Percentiles rank a stretch among this genome's conserved stretches.
Conservation (phyloP, 1,140 invertebrate species). For the Batillaria attramentaria region DNA sequence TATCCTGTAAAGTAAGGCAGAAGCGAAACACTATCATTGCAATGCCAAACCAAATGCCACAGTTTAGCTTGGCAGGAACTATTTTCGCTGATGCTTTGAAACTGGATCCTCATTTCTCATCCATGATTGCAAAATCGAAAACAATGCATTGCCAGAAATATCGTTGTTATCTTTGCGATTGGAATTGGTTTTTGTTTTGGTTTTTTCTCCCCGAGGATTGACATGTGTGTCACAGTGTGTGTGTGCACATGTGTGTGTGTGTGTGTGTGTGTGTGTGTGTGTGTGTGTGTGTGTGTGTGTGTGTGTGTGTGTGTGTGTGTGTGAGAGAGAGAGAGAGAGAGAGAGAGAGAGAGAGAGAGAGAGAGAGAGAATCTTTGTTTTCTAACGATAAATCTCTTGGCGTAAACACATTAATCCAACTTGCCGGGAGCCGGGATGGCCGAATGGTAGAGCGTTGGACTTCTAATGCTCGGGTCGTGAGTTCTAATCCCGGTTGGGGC, state of each 20-base stretch:
- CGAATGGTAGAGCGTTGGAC: background rate
- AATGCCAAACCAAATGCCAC: background rate
- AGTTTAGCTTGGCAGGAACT: background rate
- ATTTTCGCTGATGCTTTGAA: background rate
- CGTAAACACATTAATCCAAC: background rate
- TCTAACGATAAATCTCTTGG: background rate
- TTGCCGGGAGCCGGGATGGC: background rate
- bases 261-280: conserved; percentile 1
- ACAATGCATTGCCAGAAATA: too few relatives aligned
- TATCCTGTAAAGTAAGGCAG: background rate
- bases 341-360: background rate
- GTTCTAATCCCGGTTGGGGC: too few relatives aligned
- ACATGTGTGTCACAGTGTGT: background rate
- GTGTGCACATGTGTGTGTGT: conserved; percentile 5
- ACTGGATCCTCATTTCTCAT: too few relatives aligned
- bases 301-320: background rate
- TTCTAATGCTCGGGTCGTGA: too few relatives aligned
- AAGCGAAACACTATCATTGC: background rate
- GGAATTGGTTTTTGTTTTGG: background rate
- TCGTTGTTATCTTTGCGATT: background rate
- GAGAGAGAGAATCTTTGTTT: background rate
- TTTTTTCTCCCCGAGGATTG: background rate
- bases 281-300: background rate
- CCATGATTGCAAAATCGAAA: too few relatives aligned
- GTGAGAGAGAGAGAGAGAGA: background rate